Evolutionary conservation across 2,797 vertebrate genomes (phyloP).

Genomic region (Enteromius afrohamiltoni): DNA sequence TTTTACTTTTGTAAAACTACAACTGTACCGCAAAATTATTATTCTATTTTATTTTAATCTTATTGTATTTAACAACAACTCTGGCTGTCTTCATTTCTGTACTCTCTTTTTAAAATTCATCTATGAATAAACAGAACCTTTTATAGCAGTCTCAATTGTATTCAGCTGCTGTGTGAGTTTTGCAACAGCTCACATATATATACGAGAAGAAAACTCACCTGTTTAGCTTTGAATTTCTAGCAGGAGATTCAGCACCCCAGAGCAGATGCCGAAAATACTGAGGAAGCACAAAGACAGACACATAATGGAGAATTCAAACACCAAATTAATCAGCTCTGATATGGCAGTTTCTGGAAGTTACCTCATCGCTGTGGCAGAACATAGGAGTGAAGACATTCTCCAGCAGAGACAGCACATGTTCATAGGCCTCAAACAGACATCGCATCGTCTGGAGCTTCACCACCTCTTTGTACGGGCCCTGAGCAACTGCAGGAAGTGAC

Average conservation of each 20-base stretch:
- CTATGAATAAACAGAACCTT: background rate
- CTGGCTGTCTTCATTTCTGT: background rate
- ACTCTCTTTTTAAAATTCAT: background rate
- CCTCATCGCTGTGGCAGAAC: slow-evolving; percentile 98
- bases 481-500: slow-evolving; percentile 80
- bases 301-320: background rate
- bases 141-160: background rate
- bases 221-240: slow-evolving; percentile 85
- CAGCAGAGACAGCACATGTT: slow-evolving; percentile 92
- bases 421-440: slow-evolving; percentile 96
- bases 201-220: slow-evolving; percentile 73
- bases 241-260: slow-evolving; percentile 89
- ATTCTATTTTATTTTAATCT: background rate
- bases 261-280: slow-evolving; percentile 95
- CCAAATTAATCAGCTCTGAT: background rate
- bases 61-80: too few relatives aligned
- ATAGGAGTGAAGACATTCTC: slow-evolving; percentile 95
- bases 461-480: slow-evolving; percentile 84
- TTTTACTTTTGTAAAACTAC: background rate
- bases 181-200: background rate
- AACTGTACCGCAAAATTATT: background rate
- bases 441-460: slow-evolving; percentile 92
- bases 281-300: background rate
- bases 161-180: background rate
- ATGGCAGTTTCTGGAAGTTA: slow-evolving; percentile 54